Conservation (phyloP, 2,797 vertebrate genomes). For the Manis javanica region DNA sequence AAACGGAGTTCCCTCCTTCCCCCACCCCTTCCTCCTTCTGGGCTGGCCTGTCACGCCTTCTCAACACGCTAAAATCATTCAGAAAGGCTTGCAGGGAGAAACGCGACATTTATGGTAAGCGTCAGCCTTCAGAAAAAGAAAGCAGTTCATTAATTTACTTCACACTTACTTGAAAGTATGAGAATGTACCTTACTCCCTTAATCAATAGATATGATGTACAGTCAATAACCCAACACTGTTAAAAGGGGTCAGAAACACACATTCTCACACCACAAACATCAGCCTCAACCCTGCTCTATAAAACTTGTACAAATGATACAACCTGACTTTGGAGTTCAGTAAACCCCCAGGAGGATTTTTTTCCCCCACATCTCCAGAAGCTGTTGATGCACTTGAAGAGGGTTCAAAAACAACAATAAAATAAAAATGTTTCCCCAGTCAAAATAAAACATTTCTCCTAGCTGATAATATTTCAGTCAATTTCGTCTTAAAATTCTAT, state of each 20-base stretch:
- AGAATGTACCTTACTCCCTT: slow-evolving; percentile 82
- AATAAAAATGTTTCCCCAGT: not conserved
- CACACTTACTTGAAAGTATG: slow-evolving; percentile 86
- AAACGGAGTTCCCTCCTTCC: slow-evolving; percentile 91
- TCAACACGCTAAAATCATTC: slow-evolving; percentile 92
- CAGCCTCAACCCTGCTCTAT: not conserved
- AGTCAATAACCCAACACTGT: slow-evolving; percentile 83
- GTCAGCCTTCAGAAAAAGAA: slow-evolving; percentile 88
- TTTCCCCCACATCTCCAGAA: not conserved
- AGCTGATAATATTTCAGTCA: slow-evolving; percentile 10
- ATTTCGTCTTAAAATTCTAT: slow-evolving; percentile 46
- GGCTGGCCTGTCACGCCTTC: slow-evolving; percentile 93
- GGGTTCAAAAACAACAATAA: not conserved
- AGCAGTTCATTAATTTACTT: slow-evolving; percentile 91
- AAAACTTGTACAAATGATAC: slow-evolving; percentile 31
- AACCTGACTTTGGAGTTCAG: slow-evolving; percentile 58
- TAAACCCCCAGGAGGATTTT: not conserved
- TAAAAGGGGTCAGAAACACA: slow-evolving; percentile 73
- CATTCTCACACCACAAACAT: slow-evolving; percentile 26
- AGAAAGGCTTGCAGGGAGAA: slow-evolving; percentile 88
- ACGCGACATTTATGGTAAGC: slow-evolving; percentile 89
- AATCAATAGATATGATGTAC: slow-evolving; percentile 90
- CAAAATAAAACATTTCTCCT: slow-evolving; percentile 22
- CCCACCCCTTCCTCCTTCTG: slow-evolving; percentile 93
- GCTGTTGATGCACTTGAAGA: slow-evolving; percentile 4